phyloP scores from a whole-genome alignment of 2,888 invertebrate genomes.

The Rhamphomyia laevipes region DNA sequence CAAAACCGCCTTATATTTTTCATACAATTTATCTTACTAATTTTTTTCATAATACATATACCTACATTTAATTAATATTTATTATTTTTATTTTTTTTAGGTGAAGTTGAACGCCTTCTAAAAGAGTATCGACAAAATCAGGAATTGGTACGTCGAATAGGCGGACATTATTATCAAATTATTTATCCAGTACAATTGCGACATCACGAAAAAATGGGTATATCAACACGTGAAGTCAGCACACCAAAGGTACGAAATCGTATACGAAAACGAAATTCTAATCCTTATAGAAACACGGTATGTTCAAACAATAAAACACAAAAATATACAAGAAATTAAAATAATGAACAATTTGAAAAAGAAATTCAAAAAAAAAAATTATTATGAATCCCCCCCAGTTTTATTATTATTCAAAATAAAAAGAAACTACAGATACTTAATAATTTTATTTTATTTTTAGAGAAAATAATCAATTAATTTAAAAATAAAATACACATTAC shows the following conservation, averaged over 20 bases:
- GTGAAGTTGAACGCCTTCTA: conserved; percentile 82
- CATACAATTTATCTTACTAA: background rate
- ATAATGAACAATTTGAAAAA: too few species aligned
- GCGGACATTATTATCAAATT: conserved; percentile 85
- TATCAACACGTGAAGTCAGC: conserved; percentile 84
- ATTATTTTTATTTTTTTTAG: conserved; percentile 38
- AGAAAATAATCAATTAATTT: too few species aligned
- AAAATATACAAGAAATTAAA: too few species aligned
- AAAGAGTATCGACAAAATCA: conserved; percentile 87
- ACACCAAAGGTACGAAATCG: conserved; percentile 67
- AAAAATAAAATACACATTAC: too few species aligned
- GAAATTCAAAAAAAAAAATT: too few species aligned
- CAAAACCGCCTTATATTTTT: background rate
- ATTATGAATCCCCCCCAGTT: too few species aligned
- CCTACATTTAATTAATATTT: conserved; percentile 15
- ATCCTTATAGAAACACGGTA: conserved; percentile 42
- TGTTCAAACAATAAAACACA: conserved; percentile 31
- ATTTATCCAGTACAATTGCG: conserved; percentile 89
- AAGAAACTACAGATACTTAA: too few species aligned
- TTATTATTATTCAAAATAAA: too few species aligned
- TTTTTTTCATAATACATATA: background rate
- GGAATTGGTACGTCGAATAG: conserved; percentile 82
- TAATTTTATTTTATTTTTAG: too few species aligned
- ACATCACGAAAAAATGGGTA: conserved; percentile 93
- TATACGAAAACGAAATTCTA: conserved; percentile 34